Evolutionary conservation across 2,113 vertebrate genomes (phyloP).

Genomic region (Sebastes fasciatus): DNA sequence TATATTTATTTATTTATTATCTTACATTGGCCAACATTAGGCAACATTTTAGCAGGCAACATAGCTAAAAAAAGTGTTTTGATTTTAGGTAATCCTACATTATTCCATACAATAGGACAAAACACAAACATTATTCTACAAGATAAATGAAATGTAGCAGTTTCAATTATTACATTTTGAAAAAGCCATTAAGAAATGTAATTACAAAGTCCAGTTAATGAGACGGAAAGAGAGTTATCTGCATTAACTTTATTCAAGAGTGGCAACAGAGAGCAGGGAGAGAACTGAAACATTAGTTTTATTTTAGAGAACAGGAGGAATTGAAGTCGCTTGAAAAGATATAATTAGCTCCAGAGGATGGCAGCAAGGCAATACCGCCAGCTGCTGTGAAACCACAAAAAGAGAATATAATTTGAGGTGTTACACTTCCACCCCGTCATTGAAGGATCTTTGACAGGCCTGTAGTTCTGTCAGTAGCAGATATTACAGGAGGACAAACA

Average conservation of each 20-base stretch:
- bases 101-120: neutral
- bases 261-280: neutral
- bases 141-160: neutral
- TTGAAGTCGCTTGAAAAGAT: neutral
- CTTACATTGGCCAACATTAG: neutral
- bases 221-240: neutral
- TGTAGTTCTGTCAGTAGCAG: neutral
- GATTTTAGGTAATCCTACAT: neutral
- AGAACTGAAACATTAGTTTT: neutral
- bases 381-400: neutral
- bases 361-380: neutral
- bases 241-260: neutral
- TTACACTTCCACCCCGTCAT: neutral
- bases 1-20: neutral
- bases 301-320: neutral
- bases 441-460: neutral
- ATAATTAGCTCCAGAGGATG: neutral
- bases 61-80: neutral
- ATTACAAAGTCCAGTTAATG: neutral
- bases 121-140: neutral
- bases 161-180: neutral
- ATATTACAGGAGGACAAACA: neutral
- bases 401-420: neutral
- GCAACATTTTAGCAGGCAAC: too few species aligned
- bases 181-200: neutral